Percentiles rank a stretch among this genome's conserved stretches.
Conservation (phyloP, 2,888 invertebrate species). For the Cordilura impudica region DNA sequence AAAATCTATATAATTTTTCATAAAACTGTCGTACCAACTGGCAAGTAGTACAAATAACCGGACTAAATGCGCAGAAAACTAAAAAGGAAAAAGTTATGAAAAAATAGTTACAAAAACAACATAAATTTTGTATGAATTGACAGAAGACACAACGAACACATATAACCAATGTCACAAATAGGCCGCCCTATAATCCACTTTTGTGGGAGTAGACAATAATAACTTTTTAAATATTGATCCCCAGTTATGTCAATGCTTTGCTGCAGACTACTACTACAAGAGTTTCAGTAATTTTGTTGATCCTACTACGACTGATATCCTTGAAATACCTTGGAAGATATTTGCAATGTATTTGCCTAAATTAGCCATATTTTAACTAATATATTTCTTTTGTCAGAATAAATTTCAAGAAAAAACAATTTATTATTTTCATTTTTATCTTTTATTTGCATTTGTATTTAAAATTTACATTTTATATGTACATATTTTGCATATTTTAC, state of each 20-base stretch:
- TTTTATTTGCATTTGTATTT: too few relatives aligned
- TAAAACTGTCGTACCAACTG: constrained; percentile 85
- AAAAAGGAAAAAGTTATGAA: constrained; percentile 71
- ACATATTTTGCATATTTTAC: too few relatives aligned
- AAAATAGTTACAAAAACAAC: not conserved
- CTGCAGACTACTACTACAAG: too few relatives aligned
- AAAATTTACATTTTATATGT: too few relatives aligned
- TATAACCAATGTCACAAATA: constrained; percentile 99
- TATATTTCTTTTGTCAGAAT: too few relatives aligned
- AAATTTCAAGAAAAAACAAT: too few relatives aligned
- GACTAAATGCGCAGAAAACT: constrained; percentile 98
- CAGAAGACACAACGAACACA: constrained; percentile 97
- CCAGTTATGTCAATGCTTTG: constrained; percentile 98
- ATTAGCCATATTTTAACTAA: too few relatives aligned
- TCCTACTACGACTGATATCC: too few relatives aligned
- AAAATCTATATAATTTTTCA: not conserved
- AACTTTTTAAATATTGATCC: constrained; percentile 92
- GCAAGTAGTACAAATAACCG: constrained; percentile 98
- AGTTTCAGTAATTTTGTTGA: too few relatives aligned
- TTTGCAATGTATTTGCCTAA: too few relatives aligned
- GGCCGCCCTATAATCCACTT: constrained; percentile 97
- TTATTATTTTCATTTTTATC: too few relatives aligned
- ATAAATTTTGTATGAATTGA: constrained; percentile 84
- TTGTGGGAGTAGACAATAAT: constrained; percentile 91
- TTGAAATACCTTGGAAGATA: too few relatives aligned